phyloP scores from a whole-genome alignment of 2,113 vertebrate genomes.

The Pantherophis guttatus region DNA sequence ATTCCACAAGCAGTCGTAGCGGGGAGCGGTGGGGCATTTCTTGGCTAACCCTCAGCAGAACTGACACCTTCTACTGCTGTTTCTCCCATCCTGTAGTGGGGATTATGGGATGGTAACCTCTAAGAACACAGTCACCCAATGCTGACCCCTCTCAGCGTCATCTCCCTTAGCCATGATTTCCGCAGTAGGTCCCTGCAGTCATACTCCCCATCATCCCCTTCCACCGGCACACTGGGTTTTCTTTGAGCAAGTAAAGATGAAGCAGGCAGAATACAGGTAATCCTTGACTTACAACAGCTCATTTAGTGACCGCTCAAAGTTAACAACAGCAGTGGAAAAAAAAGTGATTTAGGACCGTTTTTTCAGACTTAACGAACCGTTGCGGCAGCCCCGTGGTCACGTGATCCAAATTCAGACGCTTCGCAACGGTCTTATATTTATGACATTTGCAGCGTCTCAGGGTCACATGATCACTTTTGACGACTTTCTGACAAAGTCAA shows the following conservation, averaged over 20 bases:
- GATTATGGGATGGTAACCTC: conserved; percentile 53
- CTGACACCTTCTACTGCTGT: conserved; percentile 71
- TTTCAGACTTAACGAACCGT: too few species aligned
- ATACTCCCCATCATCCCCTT: not conserved
- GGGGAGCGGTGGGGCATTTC: conserved; percentile 33
- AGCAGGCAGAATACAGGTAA: not conserved
- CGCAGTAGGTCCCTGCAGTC: not conserved
- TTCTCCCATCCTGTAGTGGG: conserved; percentile 42
- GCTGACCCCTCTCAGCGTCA: not conserved
- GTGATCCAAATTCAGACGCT: too few species aligned
- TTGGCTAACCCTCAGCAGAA: conserved; percentile 79
- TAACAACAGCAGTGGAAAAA: too few species aligned
- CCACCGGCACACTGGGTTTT: not conserved
- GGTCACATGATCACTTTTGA: too few species aligned
- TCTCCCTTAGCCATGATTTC: not conserved
- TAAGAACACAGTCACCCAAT: conserved; percentile 41
- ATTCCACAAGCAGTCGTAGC: conserved; percentile 55
- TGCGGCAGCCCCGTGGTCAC: too few species aligned
- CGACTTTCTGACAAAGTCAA: too few species aligned
- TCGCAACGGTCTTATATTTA: too few species aligned
- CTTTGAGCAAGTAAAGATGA: not conserved
- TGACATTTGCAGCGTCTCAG: too few species aligned
- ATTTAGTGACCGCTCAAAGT: too few species aligned
- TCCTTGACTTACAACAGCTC: too few species aligned
- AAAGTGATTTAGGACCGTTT: too few species aligned